Percentiles rank a stretch among this genome's conserved stretches.
Evolutionary conservation across 1,140 invertebrate species (phyloP).

Genomic region (Lordiphosa collinella): DNA sequence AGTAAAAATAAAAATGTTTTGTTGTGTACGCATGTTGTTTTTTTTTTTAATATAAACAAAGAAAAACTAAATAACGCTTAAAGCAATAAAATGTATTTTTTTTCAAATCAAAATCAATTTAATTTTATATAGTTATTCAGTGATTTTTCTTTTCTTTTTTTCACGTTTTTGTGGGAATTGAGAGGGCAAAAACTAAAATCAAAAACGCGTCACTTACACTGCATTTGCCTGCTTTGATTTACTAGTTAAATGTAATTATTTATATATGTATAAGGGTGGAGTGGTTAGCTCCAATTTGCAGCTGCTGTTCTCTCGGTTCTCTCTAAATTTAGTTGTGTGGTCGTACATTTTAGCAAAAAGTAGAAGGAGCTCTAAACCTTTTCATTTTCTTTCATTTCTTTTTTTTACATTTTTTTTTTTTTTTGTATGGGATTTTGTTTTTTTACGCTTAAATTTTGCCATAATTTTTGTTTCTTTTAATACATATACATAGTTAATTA

Average conservation of each 20-base stretch:
- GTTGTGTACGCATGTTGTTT: slow-evolving; percentile 31
- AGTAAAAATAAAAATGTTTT: slow-evolving; percentile 53
- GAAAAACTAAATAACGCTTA: slow-evolving; percentile 79
- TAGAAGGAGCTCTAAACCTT: slow-evolving; percentile 18
- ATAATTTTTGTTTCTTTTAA: slow-evolving; percentile 43
- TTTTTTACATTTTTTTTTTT: slow-evolving; percentile 34
- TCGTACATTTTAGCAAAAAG: slow-evolving; percentile 28
- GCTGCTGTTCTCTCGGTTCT: slow-evolving; percentile 18
- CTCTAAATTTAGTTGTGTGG: slow-evolving; percentile 13
- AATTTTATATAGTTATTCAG: slow-evolving; percentile 31
- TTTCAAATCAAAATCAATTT: slow-evolving; percentile 48
- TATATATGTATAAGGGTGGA: slow-evolving; percentile 34
- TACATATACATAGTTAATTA: slow-evolving; percentile 69
- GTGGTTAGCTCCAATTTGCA: slow-evolving; percentile 37
- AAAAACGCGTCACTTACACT: slow-evolving; percentile 61
- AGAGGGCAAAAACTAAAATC: slow-evolving; percentile 24
- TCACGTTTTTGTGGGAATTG: slow-evolving; percentile 11
- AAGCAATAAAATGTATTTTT: slow-evolving; percentile 59
- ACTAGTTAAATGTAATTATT: slow-evolving; percentile 55
- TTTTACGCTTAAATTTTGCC: slow-evolving; percentile 45
- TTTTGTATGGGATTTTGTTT: slow-evolving; percentile 45
- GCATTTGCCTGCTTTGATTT: slow-evolving; percentile 63
- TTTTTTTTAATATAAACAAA: slow-evolving; percentile 66
- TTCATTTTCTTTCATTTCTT: slow-evolving; percentile 28
- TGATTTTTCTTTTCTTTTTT: too few species aligned